These are phyloP conservation scores for Kryptolebias marmoratus DNA, from an alignment of 2,113 vertebrate species.

Conservation along the genomic window DNA sequence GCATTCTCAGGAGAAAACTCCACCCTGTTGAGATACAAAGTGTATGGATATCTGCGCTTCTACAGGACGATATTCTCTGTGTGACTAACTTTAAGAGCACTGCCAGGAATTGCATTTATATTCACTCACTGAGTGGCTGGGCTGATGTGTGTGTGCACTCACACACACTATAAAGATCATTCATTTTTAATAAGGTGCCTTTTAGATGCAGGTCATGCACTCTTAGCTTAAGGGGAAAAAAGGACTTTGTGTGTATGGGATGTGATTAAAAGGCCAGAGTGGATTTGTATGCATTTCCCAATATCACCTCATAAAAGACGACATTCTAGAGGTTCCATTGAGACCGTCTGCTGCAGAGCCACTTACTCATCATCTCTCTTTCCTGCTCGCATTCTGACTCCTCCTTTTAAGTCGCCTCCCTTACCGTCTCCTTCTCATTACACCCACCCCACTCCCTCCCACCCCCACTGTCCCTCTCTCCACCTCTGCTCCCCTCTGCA, in stretches of 20 bases:
- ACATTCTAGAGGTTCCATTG: constrained; percentile 41
- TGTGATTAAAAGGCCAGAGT: constrained; percentile 41
- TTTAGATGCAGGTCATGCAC: constrained; percentile 68
- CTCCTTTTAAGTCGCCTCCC: constrained; percentile 48
- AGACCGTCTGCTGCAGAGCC: constrained; percentile 31
- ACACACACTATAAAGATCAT: constrained; percentile 59
- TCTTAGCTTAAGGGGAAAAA: constrained; percentile 12
- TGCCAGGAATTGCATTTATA: constrained; percentile 21
- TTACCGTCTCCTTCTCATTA: constrained; percentile 18
- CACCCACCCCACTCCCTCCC: constrained; percentile 5
- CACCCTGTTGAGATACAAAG: constrained; percentile 35
- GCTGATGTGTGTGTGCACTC: constrained; percentile 28
- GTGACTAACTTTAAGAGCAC: constrained; percentile 14
- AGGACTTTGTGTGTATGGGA: constrained; percentile 18
- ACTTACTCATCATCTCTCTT: constrained; percentile 33
- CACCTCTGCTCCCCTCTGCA: constrained; percentile 67
- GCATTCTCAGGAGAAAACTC: constrained; percentile 24
- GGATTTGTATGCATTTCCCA: constrained; percentile 26
- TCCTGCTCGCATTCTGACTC: constrained; percentile 26
- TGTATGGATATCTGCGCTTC: constrained; percentile 32
- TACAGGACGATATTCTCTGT: constrained; percentile 26
- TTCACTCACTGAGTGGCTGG: constrained; percentile 5
- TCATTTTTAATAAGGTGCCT: constrained; percentile 71
- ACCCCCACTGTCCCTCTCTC: constrained; percentile 32
- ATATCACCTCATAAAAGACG: constrained; percentile 31